Base-by-base conservation (phyloP, 2,888 invertebrate genomes). In the Notocelia uddmanniana region DNA sequence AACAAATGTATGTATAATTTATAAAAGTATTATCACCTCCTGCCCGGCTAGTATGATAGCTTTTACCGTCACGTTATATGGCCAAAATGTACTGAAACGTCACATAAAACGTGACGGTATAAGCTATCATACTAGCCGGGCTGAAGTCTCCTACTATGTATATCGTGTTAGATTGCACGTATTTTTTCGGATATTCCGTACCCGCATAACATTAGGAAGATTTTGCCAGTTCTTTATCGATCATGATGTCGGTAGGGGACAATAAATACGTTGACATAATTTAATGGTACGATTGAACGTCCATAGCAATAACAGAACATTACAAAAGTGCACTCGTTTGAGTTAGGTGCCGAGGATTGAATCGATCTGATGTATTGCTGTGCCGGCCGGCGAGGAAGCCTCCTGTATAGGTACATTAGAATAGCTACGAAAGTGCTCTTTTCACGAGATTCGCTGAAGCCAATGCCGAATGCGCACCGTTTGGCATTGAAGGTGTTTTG, bases 341-440 rank as follows among this genome's bases (percentile, higher is more conserved):
- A 78, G 76, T 82, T 83, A 79, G n/a, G n/a, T n/a, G n/a, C 77
- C 66, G 71, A 57, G 74, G 67, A 58, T 19, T 63, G 21, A 71
- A 75, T 79, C 76, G 76, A 80, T 78, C 76, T 76, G 66, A 34
- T 74, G 71, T 74, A 78, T 82, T 78, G 78, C 73, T 74, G 59
- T 58, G 54, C 67, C 78, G 76, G 71, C 76, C 75, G 75, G 74
- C 73, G 68, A 72, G 74, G 75, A 73, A 70, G 74, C 66, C 55
- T 45, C 54, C 55, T 74, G 58, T 59, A 74, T 77, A 59, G 62
- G 75, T 77, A 80, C 80, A 81, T 85, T 81, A 83, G 83, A 85
- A 83, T 79, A 79, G 79, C 78, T 75, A 76, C 60, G 59, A 81
- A 79, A 82, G 79, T 83, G 77, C 77, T 75, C 81, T 79, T 81